Conservation (phyloP, 1,140 invertebrate species). For the Eciton burchellii region DNA sequence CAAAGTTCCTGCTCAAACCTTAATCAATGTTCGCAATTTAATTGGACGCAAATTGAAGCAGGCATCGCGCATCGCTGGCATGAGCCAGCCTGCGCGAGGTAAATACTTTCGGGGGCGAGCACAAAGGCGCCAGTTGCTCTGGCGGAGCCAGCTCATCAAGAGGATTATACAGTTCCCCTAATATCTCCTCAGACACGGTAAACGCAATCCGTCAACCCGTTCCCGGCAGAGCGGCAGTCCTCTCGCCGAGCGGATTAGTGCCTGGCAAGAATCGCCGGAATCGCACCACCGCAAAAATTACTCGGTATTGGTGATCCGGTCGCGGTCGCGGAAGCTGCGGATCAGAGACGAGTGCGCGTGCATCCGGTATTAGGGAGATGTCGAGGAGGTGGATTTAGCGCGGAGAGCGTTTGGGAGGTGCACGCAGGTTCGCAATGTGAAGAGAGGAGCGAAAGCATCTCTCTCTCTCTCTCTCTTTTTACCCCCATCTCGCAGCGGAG, state of each 20-base stretch:
- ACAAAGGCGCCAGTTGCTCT: constrained; percentile 51
- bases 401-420: neutral
- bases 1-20: constrained; percentile 32
- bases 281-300: constrained; percentile 59
- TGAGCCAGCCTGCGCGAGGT: constrained; percentile 41
- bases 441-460: neutral
- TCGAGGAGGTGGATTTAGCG: neutral
- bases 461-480: neutral
- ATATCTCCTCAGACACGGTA: constrained; percentile 35
- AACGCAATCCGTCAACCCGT: constrained; percentile 62
- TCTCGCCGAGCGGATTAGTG: constrained; percentile 42
- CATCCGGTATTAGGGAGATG: neutral
- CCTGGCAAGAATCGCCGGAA: constrained; percentile 41
- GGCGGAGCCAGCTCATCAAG: constrained; percentile 62
- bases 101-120: constrained; percentile 61
- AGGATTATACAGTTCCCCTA: constrained; percentile 61
- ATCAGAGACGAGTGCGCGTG: constrained; percentile 3
- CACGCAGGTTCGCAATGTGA: neutral
- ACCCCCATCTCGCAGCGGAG: too few relatives aligned
- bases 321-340: constrained; percentile 2
- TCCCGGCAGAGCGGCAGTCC: constrained; percentile 25
- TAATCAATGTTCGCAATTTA: constrained; percentile 54
- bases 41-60: constrained; percentile 61
- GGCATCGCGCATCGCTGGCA: neutral
- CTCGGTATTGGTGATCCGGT: constrained; percentile 40